Base-by-base conservation (phyloP, 2,113 vertebrate species). In the Lipophrys pholis region DNA sequence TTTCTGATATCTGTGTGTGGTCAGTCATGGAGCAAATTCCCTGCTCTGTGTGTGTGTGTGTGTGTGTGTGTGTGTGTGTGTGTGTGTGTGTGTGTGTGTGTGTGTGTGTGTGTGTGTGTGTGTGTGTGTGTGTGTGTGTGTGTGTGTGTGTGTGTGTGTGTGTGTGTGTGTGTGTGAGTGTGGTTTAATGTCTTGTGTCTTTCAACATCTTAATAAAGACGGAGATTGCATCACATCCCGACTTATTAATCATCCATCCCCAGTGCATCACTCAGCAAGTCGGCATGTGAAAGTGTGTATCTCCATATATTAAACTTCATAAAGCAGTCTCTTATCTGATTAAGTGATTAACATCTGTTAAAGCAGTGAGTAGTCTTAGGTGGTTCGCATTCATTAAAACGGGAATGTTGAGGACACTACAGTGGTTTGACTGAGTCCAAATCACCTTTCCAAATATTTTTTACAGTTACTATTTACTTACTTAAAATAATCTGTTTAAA, bases 141-240 rank as follows among this genome's bases (percentile, higher is more conserved):
- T 42, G 15, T 10, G 48, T 11, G 65, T 38, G 61, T 58, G 51
- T 45, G 36, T 63, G 42, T 76, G 72, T 53, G 74, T n/a, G n/a
- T n/a, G n/a, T n/a, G 63, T 39, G 59, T 56, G 49, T 42, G 30
- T 61, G 74, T 7, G 59, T 62, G 72, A 49, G 80, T 64, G 73
- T 51, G 73, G 59, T 69, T 79, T 61, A 69, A 76, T 15, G 62
- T 86, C 71, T 56, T 17, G 8, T 50, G 87, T 90, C 91, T 93
- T 93, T 94, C 94, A 94, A 88, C 93, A 63, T 90, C 87, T 93
- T 94, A 93, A 94, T 93, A 94, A 93, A 90, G 88, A 83, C 72
- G 76, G 81, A 91, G 93, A 92, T 93, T 90, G 88, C 87, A 93
- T 92, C 89, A 73, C 79, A 82, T 91, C 87, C 79, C 69, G 64